Conservation (phyloP, 1,140 invertebrate genomes). For the Drosophila ananassae region DNA sequence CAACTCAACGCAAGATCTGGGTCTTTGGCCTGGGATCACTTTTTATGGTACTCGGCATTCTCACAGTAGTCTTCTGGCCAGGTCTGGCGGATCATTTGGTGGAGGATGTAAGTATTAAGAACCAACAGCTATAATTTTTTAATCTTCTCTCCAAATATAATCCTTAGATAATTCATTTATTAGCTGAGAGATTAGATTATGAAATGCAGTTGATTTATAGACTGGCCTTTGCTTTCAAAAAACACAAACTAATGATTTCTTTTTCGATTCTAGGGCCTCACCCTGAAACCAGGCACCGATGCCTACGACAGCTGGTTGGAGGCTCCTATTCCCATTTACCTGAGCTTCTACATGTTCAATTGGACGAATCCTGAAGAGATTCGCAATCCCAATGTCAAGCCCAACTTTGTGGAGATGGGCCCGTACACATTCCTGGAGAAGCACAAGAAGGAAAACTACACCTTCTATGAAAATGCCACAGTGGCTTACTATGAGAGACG, state of each 20-base stretch:
- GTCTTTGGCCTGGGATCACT: conserved; percentile 75
- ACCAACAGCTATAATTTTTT: neutral
- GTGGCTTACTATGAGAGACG: conserved; percentile 91
- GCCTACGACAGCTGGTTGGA: conserved; percentile 89
- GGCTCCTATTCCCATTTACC: conserved; percentile 90
- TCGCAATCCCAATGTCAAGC: conserved; percentile 85
- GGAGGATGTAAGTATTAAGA: conserved; percentile 57
- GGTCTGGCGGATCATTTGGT: conserved; percentile 53
- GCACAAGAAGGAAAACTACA: conserved; percentile 87
- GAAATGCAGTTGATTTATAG: neutral
- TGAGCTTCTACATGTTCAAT: conserved; percentile 92
- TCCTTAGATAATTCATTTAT: neutral
- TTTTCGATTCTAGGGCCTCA: conserved; percentile 85
- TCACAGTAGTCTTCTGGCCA: conserved; percentile 68
- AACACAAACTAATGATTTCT: neutral
- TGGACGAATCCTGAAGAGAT: conserved; percentile 91
- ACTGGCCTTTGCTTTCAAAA: neutral
- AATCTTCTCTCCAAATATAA: neutral
- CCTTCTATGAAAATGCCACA: conserved; percentile 91
- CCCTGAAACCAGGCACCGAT: conserved; percentile 86
- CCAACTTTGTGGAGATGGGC: conserved; percentile 88
- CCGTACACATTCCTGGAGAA: conserved; percentile 87
- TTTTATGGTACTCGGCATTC: conserved; percentile 54
- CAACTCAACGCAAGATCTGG: conserved; percentile 77
- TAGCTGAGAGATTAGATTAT: neutral